Evolutionary conservation across 1,140 invertebrate genomes (phyloP).

Genomic region (Diachasma alloeum): DNA sequence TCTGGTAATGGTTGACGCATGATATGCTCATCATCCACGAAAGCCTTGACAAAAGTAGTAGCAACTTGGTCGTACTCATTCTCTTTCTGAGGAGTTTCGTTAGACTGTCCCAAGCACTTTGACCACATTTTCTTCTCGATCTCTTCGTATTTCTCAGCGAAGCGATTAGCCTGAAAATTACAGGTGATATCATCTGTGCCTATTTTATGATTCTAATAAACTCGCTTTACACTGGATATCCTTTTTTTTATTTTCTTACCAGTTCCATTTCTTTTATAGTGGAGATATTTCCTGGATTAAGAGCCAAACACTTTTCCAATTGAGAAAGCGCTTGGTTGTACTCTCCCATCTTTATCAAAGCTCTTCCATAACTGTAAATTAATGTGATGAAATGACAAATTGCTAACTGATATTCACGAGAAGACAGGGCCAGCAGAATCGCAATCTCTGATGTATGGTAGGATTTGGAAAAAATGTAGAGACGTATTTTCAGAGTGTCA

Average conservation of each 20-base stretch:
- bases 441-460: too few species aligned
- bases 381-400: neutral
- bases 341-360: slow-evolving; percentile 49
- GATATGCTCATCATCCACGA: slow-evolving; percentile 35
- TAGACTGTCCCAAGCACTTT: slow-evolving; percentile 43
- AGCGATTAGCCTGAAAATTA: slow-evolving; percentile 43
- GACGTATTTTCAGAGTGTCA: too few species aligned
- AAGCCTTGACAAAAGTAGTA: slow-evolving; percentile 41
- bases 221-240: neutral
- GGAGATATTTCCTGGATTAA: slow-evolving; percentile 34
- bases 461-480: too few species aligned
- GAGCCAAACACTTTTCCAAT: slow-evolving; percentile 37
- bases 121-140: slow-evolving; percentile 44
- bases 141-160: slow-evolving; percentile 37
- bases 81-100: slow-evolving; percentile 19
- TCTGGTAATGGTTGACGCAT: slow-evolving; percentile 46
- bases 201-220: neutral
- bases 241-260: slow-evolving; percentile 26
- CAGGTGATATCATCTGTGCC: neutral
- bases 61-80: slow-evolving; percentile 39
- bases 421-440: too few species aligned
- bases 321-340: slow-evolving; percentile 43
- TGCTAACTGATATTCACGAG: neutral
- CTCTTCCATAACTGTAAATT: slow-evolving; percentile 48
- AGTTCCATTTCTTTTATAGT: slow-evolving; percentile 40